Percentiles rank a stretch among this genome's conserved stretches.
Evolutionary conservation across 2,888 invertebrate genomes (phyloP).

Genomic region (Notodonta ziczac): DNA sequence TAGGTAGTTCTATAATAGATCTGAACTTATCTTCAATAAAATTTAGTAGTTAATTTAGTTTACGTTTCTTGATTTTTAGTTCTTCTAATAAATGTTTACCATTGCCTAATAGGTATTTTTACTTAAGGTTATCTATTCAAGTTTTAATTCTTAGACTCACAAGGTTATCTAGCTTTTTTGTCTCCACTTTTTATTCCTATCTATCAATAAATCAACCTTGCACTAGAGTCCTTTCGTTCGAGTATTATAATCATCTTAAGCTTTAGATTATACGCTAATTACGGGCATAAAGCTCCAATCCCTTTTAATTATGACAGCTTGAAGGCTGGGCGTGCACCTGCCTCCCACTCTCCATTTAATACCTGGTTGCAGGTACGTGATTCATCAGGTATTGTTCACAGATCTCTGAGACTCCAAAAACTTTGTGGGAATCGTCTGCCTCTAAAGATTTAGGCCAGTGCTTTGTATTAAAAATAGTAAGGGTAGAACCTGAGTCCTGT

Average conservation of each 20-base stretch:
- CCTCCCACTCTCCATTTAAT: conserved; percentile 35
- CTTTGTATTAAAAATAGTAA: no score
- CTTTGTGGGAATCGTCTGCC: not conserved
- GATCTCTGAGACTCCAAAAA: not conserved
- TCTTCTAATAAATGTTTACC: no score
- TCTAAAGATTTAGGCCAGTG: no score
- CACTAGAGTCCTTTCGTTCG: conserved; percentile 4
- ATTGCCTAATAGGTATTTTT: no score
- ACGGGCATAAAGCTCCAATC: conserved; percentile 46
- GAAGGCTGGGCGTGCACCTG: conserved; percentile 51
- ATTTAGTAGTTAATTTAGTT: not conserved
- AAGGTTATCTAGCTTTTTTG: not conserved
- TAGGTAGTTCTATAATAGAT: not conserved
- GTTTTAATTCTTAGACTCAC: not conserved
- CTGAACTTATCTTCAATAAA: not conserved
- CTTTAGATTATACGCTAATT: conserved; percentile 54
- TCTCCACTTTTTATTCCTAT: conserved; percentile 11
- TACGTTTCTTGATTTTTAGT: no score
- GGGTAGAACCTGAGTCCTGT: no score
- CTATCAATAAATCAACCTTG: conserved; percentile 6
- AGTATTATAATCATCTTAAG: conserved; percentile 34
- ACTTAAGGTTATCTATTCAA: no score
- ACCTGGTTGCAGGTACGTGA: not conserved
- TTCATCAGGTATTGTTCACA: not conserved
- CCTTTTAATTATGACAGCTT: conserved; percentile 63